Base-by-base conservation (phyloP, 2,113 vertebrate genomes). In the Otus sunia region DNA sequence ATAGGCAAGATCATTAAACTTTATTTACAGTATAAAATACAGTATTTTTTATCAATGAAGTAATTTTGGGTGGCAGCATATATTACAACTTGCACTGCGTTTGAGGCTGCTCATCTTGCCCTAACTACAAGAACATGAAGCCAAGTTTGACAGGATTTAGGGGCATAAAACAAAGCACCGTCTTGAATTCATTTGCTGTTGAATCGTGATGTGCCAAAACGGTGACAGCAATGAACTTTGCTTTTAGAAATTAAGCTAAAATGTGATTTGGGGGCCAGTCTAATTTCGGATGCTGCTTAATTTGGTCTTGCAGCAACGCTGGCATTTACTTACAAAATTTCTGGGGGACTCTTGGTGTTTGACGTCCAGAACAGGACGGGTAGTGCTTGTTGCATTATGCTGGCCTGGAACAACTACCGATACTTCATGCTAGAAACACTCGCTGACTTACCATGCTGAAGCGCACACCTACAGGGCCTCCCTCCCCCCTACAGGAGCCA, bases 11-110 rank as follows among this genome's bases (percentile, higher is more conserved):
- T 97, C 94, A 91, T 96, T 87, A 96, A 96, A 95, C 96, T 96
- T 96, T 96, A 97, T 97, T 97, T 96, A 97, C 96, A 97, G 92
- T 95, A 95, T 93, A 97, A 95, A 97, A 94, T 95, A 96, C 96
- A 97, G 92, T 96, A 49, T 81, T 91, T 94, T 75, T 92, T 43
- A 49, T 78, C 93, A 96, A 49, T 66, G 77, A 95, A 91, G 77
- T 91, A 78, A 64, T 85, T 92, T 84, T 68, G 77, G 78, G 92
- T 45, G 81, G 96, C 95, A 96, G 94, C 96, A 91, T 93, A 75
- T 93, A 53, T 92, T 96, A 94, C 92, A 96, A 94, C 93, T 95
- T 72, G 96, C 90, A 93, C 92, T 79, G 93, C 62, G 49, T 78
- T 69, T 47, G 90, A 75, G 90, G 96, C 95, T 95, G 94, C 90